Evolutionary conservation across 2,888 invertebrate species (phyloP).

Genomic region (Schrankia costaestrigalis): DNA sequence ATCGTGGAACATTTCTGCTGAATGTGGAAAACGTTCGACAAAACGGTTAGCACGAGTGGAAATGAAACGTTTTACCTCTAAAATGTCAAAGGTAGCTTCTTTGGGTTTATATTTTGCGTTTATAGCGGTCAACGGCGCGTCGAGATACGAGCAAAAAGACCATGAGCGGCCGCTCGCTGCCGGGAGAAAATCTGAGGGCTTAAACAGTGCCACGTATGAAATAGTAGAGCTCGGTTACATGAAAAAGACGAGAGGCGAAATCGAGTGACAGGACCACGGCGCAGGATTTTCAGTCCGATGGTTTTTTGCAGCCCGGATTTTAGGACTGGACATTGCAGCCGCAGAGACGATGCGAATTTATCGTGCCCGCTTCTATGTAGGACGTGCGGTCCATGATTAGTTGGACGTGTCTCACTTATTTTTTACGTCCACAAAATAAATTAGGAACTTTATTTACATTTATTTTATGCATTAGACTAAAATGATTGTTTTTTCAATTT

Average conservation of each 20-base stretch:
- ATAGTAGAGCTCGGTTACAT: slow-evolving; percentile 79
- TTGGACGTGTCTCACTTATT: slow-evolving; percentile 45
- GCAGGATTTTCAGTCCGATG: slow-evolving; percentile 72
- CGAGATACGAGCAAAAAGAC: slow-evolving; percentile 71
- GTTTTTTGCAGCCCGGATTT: slow-evolving; percentile 73
- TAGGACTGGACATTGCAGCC: slow-evolving; percentile 62
- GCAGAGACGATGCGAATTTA: slow-evolving; percentile 67
- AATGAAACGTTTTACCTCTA: slow-evolving; percentile 73
- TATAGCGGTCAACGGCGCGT: slow-evolving; percentile 74
- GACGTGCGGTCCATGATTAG: slow-evolving; percentile 68
- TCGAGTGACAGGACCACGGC: slow-evolving; percentile 77
- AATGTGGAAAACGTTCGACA: slow-evolving; percentile 54
- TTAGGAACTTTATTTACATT: too few relatives aligned
- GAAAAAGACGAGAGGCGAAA: slow-evolving; percentile 79
- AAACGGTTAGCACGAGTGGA: slow-evolving; percentile 60
- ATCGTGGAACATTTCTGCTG: slow-evolving; percentile 38
- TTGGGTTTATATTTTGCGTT: slow-evolving; percentile 79
- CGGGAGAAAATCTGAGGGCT: slow-evolving; percentile 79
- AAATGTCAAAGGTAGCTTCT: slow-evolving; percentile 78
- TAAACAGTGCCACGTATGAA: slow-evolving; percentile 80
- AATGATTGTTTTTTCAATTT: slow-evolving; percentile 59
- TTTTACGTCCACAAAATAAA: slow-evolving; percentile 10
- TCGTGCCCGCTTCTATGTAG: slow-evolving; percentile 51
- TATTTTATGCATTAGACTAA: slow-evolving; percentile 21
- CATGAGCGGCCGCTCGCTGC: slow-evolving; percentile 62